phyloP scores from a whole-genome alignment of 2,113 vertebrate species.

The Boulengeromyrus knoepffleri region DNA sequence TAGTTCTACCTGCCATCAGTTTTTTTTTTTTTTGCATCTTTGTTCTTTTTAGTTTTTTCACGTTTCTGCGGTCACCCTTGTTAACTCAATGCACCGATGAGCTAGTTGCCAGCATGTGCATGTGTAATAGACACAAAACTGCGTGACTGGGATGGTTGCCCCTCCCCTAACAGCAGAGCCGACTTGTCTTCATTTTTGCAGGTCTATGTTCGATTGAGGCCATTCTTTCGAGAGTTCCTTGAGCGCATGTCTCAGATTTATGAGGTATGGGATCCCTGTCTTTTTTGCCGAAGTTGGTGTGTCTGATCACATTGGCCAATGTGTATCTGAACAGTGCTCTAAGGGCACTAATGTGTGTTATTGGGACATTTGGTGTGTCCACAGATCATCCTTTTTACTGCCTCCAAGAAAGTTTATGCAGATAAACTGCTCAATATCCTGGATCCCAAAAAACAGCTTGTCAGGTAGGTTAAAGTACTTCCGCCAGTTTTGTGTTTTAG shows the following conservation, averaged over 20 bases:
- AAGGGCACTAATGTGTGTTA: background rate
- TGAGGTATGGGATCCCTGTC: slow-evolving; percentile 70
- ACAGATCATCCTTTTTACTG: slow-evolving; percentile 98
- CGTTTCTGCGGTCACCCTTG: background rate
- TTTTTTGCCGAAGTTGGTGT: background rate
- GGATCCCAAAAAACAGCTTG: slow-evolving; percentile 97
- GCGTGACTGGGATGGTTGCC: background rate
- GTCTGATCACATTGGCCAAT: background rate
- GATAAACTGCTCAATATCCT: slow-evolving; percentile 98
- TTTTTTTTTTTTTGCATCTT: background rate
- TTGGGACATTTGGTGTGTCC: background rate
- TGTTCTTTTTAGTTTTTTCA: background rate
- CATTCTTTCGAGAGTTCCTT: slow-evolving; percentile 97
- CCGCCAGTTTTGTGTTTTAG: background rate
- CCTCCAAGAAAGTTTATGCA: slow-evolving; percentile 99
- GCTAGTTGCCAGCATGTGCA: background rate
- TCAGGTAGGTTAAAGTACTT: slow-evolving; percentile 69
- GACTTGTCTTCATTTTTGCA: slow-evolving; percentile 42
- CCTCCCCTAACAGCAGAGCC: background rate
- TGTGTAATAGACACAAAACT: background rate
- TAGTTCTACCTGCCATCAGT: background rate
- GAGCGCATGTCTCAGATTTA: slow-evolving; percentile 99
- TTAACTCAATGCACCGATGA: background rate
- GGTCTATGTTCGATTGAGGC: slow-evolving; percentile 95
- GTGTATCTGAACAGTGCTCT: background rate